Evolutionary conservation across 2,113 vertebrate species (phyloP), one percentile per base, ranked within the genome.

Genomic region (Istiophorus platypterus): DNA sequence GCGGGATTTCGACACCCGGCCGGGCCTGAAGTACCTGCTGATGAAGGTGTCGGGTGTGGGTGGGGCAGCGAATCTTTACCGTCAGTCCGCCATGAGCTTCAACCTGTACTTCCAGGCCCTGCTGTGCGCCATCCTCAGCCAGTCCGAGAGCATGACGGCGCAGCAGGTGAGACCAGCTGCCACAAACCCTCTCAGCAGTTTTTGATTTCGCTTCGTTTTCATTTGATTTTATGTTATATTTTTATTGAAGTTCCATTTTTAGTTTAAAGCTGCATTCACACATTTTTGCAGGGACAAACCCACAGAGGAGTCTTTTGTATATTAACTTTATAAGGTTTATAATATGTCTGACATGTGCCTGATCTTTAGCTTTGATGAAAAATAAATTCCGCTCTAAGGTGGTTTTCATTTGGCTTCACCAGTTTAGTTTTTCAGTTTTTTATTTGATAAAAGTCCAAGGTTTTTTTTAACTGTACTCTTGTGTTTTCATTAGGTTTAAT

Each of bases 21-120:
- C 98, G 0, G 98, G 98, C 2, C 85, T 99, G 54, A 99, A 99
- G 91, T 99, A 98, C 86, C 96, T 99, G 79, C 95, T 99, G 67
- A 99, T 99, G 95, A 99, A 98, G 81, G 98, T 99, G 86, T 99
- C 98, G 0, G 98, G 98, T 7, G 97, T 99, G 37, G 94, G 96
- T 0, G 97, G 97, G 8, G 97, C 98, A 0, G 98, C 98, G 66
- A 99, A 99, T 81, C 95, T 99, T 11, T 98, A 99, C 89, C 97
- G 98, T 20, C 98, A 99, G 90, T 97, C 98, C 0, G 97, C 97
- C 56, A 99, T 98, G 97, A 99, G 98, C 85, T 99, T 99, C 85
- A 97, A 97, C 91, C 97, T 99, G 24, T 99, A 99, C 81, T 98
- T 99, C 91, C 96, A 99, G 80, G 96, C 97, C 0, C 93, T 99